These are phyloP conservation scores for Dissostichus mawsoni DNA, from an alignment of 2,113 vertebrate genomes.

Conservation along the genomic window DNA sequence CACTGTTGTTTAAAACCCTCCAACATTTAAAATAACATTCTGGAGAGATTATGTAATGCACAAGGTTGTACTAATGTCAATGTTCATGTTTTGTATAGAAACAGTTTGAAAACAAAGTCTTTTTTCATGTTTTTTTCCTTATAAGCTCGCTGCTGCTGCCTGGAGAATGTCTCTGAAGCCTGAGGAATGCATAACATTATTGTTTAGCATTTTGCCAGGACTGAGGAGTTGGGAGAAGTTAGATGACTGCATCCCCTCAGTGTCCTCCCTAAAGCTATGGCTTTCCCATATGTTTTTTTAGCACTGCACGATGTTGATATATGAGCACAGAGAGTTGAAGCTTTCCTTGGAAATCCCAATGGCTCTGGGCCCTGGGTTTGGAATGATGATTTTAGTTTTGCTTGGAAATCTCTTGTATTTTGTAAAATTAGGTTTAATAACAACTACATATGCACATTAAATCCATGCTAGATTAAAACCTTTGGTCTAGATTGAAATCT, in stretches of 20 bases:
- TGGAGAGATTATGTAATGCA: not conserved
- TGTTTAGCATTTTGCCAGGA: conserved; percentile 60
- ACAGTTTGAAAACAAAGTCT: not conserved
- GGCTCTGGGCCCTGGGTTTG: not conserved
- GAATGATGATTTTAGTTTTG: not conserved
- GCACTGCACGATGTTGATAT: conserved; percentile 7
- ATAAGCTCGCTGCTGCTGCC: conserved; percentile 60
- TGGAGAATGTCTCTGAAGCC: conserved; percentile 75
- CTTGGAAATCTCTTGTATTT: not conserved
- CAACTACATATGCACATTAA: not conserved
- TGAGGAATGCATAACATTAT: conserved; percentile 78
- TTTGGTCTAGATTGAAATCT: not conserved
- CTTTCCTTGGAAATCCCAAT: conserved; percentile 28
- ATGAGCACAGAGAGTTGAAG: not conserved
- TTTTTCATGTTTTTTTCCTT: conserved; percentile 27
- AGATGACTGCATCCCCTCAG: conserved; percentile 45
- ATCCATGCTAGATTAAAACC: not conserved
- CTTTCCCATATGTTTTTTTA: conserved; percentile 42
- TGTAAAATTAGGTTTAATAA: not conserved
- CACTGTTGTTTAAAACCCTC: not conserved
- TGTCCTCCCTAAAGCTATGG: conserved; percentile 51
- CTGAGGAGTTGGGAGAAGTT: conserved; percentile 53
- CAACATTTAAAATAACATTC: not conserved
- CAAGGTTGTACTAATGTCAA: not conserved
- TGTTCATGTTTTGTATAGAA: not conserved